Conservation (phyloP, 2,797 vertebrate species). For the Catostomus latipinnis region DNA sequence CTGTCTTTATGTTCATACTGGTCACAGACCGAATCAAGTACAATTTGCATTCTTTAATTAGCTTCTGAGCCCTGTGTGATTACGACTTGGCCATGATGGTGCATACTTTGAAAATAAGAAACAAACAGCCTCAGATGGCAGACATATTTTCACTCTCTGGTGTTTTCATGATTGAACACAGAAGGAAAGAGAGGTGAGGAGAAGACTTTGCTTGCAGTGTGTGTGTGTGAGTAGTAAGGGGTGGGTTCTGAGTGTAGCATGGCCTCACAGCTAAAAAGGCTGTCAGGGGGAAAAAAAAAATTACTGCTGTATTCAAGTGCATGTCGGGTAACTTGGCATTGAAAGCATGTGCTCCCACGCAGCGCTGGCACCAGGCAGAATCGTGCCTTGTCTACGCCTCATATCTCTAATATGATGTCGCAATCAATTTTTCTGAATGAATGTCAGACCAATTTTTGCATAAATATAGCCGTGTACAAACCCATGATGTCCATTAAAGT, state of each 20-base stretch:
- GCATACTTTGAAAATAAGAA: constrained; percentile 25
- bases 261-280: constrained; percentile 14
- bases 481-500: neutral
- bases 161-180: constrained; percentile 27
- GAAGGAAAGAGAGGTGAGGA: constrained; percentile 25
- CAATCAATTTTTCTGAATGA: constrained; percentile 39
- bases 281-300: constrained; percentile 5
- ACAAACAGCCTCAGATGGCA: constrained; percentile 25
- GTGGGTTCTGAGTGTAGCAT: neutral
- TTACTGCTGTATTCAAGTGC: constrained; percentile 11
- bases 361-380: constrained; percentile 29
- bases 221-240: neutral
- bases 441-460: constrained; percentile 14
- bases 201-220: neutral
- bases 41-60: constrained; percentile 83
- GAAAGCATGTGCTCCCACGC: constrained; percentile 12
- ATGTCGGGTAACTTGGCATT: constrained; percentile 28
- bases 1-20: constrained; percentile 66
- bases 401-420: constrained; percentile 37
- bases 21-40: constrained; percentile 78
- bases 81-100: constrained; percentile 55
- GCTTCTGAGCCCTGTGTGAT: constrained; percentile 73
- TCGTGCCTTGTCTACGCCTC: constrained; percentile 21
- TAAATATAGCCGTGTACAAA: constrained; percentile 25
- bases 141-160: constrained; percentile 26